Evolutionary conservation across 92 coral and sea anemone species (phyloP), one percentile per base, ranked within the genome.

Genomic region (Porites rus): DNA sequence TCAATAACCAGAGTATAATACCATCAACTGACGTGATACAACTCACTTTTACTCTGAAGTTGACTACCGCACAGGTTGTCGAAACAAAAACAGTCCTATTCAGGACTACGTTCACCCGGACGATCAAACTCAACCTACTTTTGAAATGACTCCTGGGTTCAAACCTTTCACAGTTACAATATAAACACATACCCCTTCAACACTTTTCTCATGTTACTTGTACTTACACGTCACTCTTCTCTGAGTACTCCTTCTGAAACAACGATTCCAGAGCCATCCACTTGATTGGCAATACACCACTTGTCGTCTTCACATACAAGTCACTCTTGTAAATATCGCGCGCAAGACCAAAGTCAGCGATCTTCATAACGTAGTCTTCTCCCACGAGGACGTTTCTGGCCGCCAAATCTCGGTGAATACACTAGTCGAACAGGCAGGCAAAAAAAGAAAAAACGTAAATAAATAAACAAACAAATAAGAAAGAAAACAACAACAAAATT

Each of bases 201-300:
- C 61, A 10, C 61, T 10, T 56, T 56, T 56, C 5, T 17, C 13
- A 2, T 10, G 13, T 56, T 9, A 0, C 16, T 56, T 56, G 61
- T 56, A 56, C 61, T 93, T 93, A 96, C 99, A 94, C 94, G 64
- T 96, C 99, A 62, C 94, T 96, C 76, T 96, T 95, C 77, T 92
- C 92, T 22, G 98, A 91, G 92, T 96, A 96, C 10, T 79, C 88
- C 59, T 92, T 80, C 87, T 82, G 92, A 76, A 93, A 93, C 63
- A 96, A 79, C 54, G 99, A 92, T 76, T 96, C 99, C 28, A 93
- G 79, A 18, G 99, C 99, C 99, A 96, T 96, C 99, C 99, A 96
- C 72, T 94, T 96, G 74, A 96, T 93, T 10, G 99, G 98, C 67
- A 96, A 80, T 8, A 96, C 76, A 51, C 95, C 98, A 73, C 92